Conservation (phyloP, 2,113 vertebrate genomes). For the Ameiurus melas region DNA sequence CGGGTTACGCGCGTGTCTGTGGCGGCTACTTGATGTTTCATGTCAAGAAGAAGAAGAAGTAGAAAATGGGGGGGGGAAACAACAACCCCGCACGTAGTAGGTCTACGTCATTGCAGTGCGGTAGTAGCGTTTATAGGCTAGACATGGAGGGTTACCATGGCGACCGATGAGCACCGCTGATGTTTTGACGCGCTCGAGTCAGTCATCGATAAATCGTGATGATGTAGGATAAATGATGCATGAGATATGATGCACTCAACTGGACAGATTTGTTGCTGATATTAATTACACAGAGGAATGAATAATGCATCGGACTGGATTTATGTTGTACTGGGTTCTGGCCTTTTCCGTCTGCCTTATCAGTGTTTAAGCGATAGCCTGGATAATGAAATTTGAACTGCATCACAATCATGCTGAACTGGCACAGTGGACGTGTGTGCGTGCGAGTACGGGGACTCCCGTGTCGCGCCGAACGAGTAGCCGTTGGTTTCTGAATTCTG, state of each 20-base stretch:
- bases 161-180: neutral
- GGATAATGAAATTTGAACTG: neutral
- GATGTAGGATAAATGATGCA: slow-evolving; percentile 5
- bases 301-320: neutral
- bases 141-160: neutral
- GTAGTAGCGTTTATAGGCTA: neutral
- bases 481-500: slow-evolving; percentile 21
- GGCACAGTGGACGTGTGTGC: neutral
- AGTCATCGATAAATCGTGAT: neutral
- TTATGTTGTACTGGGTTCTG: neutral
- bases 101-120: neutral
- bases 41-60: neutral
- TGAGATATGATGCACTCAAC: slow-evolving; percentile 5
- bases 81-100: neutral
- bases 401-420: neutral
- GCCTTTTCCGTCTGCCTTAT: neutral
- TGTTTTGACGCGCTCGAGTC: neutral
- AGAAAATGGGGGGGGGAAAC: no score
- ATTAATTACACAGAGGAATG: neutral
- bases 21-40: neutral
- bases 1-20: neutral
- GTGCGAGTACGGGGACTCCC: neutral
- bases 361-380: neutral
- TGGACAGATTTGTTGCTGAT: neutral
- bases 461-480: neutral